These are phyloP conservation scores for Schizopygopsis malacanthus DNA, from an alignment of 2,797 vertebrate species.

Conservation along the genomic window DNA sequence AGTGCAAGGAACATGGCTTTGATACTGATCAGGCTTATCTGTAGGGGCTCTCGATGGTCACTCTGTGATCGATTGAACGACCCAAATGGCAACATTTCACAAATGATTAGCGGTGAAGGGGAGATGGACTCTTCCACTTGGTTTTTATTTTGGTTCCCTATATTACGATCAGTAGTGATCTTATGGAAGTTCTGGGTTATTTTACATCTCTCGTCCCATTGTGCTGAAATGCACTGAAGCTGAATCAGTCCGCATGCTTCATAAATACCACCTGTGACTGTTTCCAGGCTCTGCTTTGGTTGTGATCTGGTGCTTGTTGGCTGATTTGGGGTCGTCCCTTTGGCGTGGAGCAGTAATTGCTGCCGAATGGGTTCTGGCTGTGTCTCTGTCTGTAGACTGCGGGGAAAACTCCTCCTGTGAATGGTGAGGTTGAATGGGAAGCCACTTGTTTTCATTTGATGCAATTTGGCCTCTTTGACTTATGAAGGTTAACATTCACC, in stretches of 20 bases:
- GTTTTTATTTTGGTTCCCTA: neutral
- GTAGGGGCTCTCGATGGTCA: no score
- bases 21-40: no score
- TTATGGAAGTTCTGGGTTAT: neutral
- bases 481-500: constrained; percentile 34
- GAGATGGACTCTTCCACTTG: neutral
- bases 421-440: neutral
- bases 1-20: neutral
- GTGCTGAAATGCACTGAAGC: neutral
- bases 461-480: neutral
- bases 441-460: constrained; percentile 61
- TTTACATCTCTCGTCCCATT: no score
- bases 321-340: neutral
- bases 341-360: neutral
- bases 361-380: neutral
- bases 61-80: no score
- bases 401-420: no score
- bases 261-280: no score
- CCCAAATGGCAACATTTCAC: no score
- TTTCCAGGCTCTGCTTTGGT: neutral
- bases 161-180: neutral
- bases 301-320: neutral
- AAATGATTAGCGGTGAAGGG: neutral
- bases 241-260: no score
- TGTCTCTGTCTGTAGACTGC: neutral